phyloP scores from a whole-genome alignment of 2,888 invertebrate genomes.

The Merodon equestris region DNA sequence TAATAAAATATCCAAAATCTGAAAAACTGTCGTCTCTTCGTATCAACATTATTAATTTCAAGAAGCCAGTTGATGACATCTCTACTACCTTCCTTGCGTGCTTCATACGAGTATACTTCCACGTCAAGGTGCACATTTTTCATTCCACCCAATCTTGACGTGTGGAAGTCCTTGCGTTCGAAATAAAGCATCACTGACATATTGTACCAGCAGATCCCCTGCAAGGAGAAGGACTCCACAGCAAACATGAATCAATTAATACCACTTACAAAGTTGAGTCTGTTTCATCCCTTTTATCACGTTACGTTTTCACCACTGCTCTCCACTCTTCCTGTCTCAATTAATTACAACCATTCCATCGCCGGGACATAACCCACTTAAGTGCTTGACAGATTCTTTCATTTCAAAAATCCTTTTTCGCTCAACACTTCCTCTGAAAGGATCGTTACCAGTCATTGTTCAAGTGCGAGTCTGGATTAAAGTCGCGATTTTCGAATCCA shows the following conservation, averaged over 20 bases:
- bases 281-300: slow-evolving; percentile 30
- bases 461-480: slow-evolving; percentile 19
- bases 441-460: slow-evolving; percentile 36
- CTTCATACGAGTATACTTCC: too few relatives aligned
- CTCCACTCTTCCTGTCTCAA: slow-evolving; percentile 37
- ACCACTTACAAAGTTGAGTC: slow-evolving; percentile 65
- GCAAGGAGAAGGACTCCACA: too few relatives aligned
- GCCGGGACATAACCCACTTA: slow-evolving; percentile 51
- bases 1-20: too few relatives aligned
- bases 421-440: slow-evolving; percentile 48
- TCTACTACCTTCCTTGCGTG: too few relatives aligned
- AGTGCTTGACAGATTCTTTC: slow-evolving; percentile 33
- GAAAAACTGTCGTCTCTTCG: too few relatives aligned
- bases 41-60: too few relatives aligned
- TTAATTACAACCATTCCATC: slow-evolving; percentile 53
- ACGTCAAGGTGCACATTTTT: too few relatives aligned
- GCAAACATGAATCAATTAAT: slow-evolving; percentile 62
- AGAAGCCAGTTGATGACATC: too few relatives aligned
- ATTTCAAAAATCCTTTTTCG: slow-evolving; percentile 24
- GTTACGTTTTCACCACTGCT: slow-evolving; percentile 2
- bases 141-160: too few relatives aligned
- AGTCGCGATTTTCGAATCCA: slow-evolving; percentile 35
- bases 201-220: too few relatives aligned
- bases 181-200: too few relatives aligned
- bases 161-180: too few relatives aligned